These are phyloP conservation scores for Anguilla anguilla DNA, from an alignment of 2,797 vertebrate genomes.

Conservation along the genomic window DNA sequence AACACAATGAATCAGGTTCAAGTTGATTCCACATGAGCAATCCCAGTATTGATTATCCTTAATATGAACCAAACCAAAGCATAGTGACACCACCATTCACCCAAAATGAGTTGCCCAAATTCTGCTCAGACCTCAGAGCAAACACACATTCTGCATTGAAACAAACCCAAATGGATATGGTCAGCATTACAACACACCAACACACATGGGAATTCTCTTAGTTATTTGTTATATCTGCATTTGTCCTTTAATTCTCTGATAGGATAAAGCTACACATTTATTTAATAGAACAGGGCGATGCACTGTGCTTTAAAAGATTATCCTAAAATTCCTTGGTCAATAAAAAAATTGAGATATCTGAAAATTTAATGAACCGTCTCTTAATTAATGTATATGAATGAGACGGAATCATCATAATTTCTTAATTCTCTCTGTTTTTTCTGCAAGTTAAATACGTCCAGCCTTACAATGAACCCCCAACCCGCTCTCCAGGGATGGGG, in stretches of 20 bases:
- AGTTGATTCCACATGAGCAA: too few species aligned
- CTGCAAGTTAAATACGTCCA: not conserved
- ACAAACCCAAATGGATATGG: not conserved
- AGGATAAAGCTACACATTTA: not conserved
- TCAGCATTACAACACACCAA: not conserved
- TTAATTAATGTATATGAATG: not conserved
- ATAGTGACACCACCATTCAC: not conserved
- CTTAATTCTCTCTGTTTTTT: not conserved
- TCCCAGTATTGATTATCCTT: too few species aligned
- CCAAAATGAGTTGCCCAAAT: not conserved
- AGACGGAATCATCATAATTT: not conserved
- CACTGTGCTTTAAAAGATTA: not conserved
- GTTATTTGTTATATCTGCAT: not conserved
- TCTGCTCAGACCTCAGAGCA: not conserved
- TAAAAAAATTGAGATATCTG: not conserved
- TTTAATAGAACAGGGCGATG: not conserved
- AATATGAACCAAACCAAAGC: not conserved
- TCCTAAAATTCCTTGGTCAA: not conserved
- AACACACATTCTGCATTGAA: not conserved
- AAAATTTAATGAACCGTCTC: not conserved
- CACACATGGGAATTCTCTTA: not conserved
- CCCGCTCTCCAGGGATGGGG: slow-evolving; percentile 57
- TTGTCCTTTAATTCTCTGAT: not conserved
- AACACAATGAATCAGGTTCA: not conserved
- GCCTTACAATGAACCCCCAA: slow-evolving; percentile 40